A percentile compares a stretch with the other conserved stretches of the same genome.
These are phyloP conservation scores for Schizotus pectinicornis DNA, from an alignment of 2,888 invertebrate species.

Conservation along the genomic window DNA sequence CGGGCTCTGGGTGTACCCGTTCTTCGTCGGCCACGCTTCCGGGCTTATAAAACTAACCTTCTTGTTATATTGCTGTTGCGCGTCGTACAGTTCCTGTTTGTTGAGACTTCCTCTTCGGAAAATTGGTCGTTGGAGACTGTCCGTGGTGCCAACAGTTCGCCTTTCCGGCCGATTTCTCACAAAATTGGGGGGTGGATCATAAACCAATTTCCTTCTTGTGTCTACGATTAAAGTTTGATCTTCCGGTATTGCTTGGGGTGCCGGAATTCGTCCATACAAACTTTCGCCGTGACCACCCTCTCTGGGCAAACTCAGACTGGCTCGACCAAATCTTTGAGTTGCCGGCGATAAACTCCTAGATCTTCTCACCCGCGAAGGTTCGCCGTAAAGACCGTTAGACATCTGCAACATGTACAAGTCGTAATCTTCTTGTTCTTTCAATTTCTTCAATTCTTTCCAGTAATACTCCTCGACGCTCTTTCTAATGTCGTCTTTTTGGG, in stretches of 20 bases:
- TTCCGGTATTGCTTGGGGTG: slow-evolving; percentile 30
- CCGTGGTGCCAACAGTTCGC: slow-evolving; percentile 39
- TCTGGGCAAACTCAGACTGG: slow-evolving; percentile 56
- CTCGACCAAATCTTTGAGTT: slow-evolving; percentile 51
- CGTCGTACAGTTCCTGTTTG: slow-evolving; percentile 45
- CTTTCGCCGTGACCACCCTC: not conserved
- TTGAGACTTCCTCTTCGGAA: slow-evolving; percentile 63
- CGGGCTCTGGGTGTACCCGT: slow-evolving; percentile 56
- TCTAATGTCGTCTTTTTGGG: slow-evolving; percentile 64
- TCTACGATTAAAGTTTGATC: slow-evolving; percentile 33
- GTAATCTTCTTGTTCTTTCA: slow-evolving; percentile 68
- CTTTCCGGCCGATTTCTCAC: slow-evolving; percentile 43
- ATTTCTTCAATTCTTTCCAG: slow-evolving; percentile 71
- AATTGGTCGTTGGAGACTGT: slow-evolving; percentile 55
- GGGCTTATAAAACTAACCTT: slow-evolving; percentile 61
- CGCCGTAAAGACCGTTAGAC: slow-evolving; percentile 49
- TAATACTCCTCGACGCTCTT: slow-evolving; percentile 71
- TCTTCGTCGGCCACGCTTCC: slow-evolving; percentile 60
- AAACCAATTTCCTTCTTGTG: slow-evolving; percentile 17
- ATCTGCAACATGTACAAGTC: slow-evolving; percentile 53
- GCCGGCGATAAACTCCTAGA: slow-evolving; percentile 60
- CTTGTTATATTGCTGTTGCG: slow-evolving; percentile 57
- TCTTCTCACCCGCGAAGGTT: slow-evolving; percentile 50
- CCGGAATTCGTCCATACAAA: not conserved
- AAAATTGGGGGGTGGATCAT: slow-evolving; percentile 32